phyloP scores from a whole-genome alignment of 2,113 vertebrate species.

The Toxotes chatareus region DNA sequence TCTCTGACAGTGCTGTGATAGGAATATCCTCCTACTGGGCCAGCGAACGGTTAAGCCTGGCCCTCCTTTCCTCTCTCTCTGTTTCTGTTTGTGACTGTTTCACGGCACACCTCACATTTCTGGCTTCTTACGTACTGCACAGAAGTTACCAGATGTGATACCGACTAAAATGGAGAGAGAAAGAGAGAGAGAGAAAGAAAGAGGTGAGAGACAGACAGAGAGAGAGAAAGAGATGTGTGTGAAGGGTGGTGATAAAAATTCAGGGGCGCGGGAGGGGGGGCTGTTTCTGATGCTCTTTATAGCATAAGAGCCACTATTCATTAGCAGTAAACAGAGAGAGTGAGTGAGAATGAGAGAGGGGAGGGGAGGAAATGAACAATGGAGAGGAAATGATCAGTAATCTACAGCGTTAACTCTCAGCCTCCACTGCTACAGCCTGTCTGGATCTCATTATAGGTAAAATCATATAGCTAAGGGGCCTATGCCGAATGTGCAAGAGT shows the following conservation, averaged over 20 bases:
- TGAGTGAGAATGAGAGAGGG: constrained; percentile 15
- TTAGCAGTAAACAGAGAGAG: constrained; percentile 44
- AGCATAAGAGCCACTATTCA: constrained; percentile 41
- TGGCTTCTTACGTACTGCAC: constrained; percentile 32
- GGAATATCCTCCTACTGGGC: constrained; percentile 60
- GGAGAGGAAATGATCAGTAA: constrained; percentile 73
- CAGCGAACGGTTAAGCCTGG: constrained; percentile 5
- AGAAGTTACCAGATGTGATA: constrained; percentile 63
- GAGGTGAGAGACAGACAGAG: constrained; percentile 32
- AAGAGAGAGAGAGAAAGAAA: constrained; percentile 1
- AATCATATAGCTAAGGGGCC: constrained; percentile 45
- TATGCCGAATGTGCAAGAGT: background rate
- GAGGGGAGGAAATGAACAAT: constrained; percentile 70
- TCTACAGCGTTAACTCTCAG: constrained; percentile 56
- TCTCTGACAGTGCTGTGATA: constrained; percentile 63
- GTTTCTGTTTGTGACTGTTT: constrained; percentile 39
- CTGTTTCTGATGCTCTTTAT: constrained; percentile 50
- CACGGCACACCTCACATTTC: constrained; percentile 51
- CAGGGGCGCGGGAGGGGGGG: background rate
- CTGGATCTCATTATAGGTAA: constrained; percentile 75
- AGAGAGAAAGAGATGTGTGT: background rate
- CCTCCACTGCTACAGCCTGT: constrained; percentile 48
- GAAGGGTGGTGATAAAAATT: constrained; percentile 26
- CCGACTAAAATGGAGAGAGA: constrained; percentile 3
- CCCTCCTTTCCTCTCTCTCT: constrained; percentile 51